phyloP scores from a whole-genome alignment of 2,113 vertebrate genomes.

The Aptenodytes forsteri region DNA sequence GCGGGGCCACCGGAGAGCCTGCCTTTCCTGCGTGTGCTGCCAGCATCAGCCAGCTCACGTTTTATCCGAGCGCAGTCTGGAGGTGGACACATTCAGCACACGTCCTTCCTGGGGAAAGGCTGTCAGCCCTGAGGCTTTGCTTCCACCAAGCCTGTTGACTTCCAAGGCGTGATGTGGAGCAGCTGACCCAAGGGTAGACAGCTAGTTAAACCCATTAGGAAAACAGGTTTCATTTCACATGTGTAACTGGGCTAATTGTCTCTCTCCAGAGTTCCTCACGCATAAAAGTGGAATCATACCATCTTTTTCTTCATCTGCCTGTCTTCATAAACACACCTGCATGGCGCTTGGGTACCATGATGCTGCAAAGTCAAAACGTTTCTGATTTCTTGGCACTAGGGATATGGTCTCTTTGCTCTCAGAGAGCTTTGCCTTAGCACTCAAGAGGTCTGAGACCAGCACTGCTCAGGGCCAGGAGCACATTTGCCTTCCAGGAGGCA shows the following conservation, averaged over 20 bases:
- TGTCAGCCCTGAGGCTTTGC: not conserved
- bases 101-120: not conserved
- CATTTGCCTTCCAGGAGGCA: not conserved
- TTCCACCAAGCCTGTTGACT: not conserved
- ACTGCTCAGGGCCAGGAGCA: not conserved
- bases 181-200: not conserved
- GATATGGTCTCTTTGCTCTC: not conserved
- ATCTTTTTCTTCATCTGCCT: not conserved
- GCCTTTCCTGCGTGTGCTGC: not conserved
- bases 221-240: not conserved
- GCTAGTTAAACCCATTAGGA: not conserved
- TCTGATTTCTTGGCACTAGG: not conserved
- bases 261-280: not conserved
- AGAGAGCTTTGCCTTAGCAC: not conserved
- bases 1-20: not conserved
- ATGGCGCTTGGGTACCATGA: not conserved
- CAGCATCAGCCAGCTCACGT: not conserved
- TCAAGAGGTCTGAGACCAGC: not conserved
- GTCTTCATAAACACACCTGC: not conserved
- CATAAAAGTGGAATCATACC: not conserved
- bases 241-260: not conserved
- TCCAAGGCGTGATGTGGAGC: fast-evolving
- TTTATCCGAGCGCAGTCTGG: not conserved
- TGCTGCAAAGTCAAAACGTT: not conserved
- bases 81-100: not conserved